phyloP scores from a whole-genome alignment of 2,797 vertebrate genomes.

The Gallinago solitaria region DNA sequence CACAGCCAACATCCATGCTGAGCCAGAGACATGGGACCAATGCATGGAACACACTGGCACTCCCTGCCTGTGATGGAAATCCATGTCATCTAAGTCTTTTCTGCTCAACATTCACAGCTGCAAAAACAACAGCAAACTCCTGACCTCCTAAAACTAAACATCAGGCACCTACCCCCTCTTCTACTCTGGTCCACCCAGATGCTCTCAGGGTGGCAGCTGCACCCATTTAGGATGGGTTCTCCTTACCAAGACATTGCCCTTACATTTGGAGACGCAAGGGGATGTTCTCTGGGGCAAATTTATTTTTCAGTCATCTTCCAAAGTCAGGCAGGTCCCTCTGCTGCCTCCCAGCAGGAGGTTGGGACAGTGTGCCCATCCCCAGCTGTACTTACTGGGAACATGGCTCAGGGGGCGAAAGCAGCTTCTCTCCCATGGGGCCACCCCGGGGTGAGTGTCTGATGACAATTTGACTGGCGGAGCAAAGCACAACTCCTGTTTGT shows the following conservation, averaged over 20 bases:
- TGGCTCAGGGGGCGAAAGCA: fast-evolving
- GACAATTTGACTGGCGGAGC: slow-evolving; percentile 47
- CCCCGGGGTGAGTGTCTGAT: background rate
- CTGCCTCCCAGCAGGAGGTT: fast-evolving
- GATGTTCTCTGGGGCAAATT: background rate
- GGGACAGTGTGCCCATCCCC: background rate
- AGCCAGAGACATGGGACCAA: fast-evolving
- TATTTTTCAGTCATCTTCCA: background rate
- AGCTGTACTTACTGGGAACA: background rate
- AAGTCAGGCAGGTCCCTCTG: background rate
- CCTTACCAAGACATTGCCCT: background rate
- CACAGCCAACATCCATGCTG: background rate
- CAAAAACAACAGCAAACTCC: slow-evolving; percentile 14
- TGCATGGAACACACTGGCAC: background rate
- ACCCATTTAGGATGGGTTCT: background rate
- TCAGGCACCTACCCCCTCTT: background rate
- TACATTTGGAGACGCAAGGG: background rate
- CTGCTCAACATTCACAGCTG: background rate
- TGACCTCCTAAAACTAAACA: background rate
- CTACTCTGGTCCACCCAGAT: background rate
- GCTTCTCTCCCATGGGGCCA: background rate
- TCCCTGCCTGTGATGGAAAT: background rate
- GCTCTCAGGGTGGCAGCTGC: background rate
- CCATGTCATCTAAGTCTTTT: background rate
- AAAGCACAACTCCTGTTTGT: slow-evolving; percentile 32